Percentiles rank a stretch among this genome's conserved stretches.
These are phyloP conservation scores for Sebastes trivittatus DNA, from an alignment of 2,797 vertebrate genomes.

Conservation along the genomic window DNA sequence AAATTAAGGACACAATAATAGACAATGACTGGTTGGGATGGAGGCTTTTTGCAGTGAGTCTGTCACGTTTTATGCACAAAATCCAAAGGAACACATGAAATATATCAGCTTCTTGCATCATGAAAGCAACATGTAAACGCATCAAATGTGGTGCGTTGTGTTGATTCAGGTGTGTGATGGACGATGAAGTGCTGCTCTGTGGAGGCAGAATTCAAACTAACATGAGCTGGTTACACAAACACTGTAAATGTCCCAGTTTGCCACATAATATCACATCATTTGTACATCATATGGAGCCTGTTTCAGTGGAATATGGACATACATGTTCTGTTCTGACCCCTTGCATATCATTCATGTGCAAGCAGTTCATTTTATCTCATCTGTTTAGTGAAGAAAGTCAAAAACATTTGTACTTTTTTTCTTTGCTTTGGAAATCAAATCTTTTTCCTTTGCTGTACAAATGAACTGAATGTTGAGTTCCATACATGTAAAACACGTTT, in stretches of 20 bases:
- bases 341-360: constrained; percentile 4
- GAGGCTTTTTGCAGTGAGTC: background rate
- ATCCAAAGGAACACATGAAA: background rate
- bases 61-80: background rate
- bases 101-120: background rate
- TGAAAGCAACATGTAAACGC: background rate
- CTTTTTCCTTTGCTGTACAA: background rate
- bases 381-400: background rate
- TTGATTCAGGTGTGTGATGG: background rate
- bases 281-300: background rate
- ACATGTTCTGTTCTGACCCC: background rate
- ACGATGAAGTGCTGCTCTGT: background rate
- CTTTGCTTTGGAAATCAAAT: background rate
- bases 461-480: background rate
- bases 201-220: background rate
- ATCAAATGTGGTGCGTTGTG: rapidly evolving
- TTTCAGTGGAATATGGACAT: background rate
- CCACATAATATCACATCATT: background rate
- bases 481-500: constrained; percentile 29
- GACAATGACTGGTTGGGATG: background rate
- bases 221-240: constrained; percentile 8
- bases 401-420: background rate
- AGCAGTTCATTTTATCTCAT: constrained; percentile 16
- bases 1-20: background rate
- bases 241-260: constrained; percentile 11